Evolutionary conservation across 2,888 invertebrate genomes (phyloP).

Genomic region (Incurvaria masculella): DNA sequence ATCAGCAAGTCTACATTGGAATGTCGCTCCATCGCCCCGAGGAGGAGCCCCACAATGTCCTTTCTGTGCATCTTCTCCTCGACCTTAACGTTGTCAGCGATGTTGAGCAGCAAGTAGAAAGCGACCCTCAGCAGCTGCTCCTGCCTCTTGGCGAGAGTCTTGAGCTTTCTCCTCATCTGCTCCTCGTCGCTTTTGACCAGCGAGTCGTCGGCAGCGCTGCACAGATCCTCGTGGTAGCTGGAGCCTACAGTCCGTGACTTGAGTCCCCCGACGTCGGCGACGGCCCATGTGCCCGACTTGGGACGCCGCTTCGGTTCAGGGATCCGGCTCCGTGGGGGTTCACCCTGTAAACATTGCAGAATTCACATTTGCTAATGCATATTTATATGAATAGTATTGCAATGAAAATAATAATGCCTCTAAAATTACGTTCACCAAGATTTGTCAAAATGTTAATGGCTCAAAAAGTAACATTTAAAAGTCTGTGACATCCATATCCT

Average conservation of each 20-base stretch:
- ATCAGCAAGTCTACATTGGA: slow-evolving; percentile 83
- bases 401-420: too few species aligned
- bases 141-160: slow-evolving; percentile 85
- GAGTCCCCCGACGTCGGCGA: slow-evolving; percentile 50
- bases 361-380: too few species aligned
- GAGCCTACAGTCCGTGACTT: slow-evolving; percentile 62
- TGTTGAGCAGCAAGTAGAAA: slow-evolving; percentile 89
- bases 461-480: not conserved
- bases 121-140: slow-evolving; percentile 89
- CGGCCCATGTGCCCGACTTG: slow-evolving; percentile 73
- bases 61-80: slow-evolving; percentile 98
- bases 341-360: too few species aligned
- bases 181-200: slow-evolving; percentile 66
- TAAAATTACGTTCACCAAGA: too few species aligned
- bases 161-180: slow-evolving; percentile 71
- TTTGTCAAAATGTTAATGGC: too few species aligned
- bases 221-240: slow-evolving; percentile 66
- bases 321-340: slow-evolving; percentile 66
- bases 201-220: slow-evolving; percentile 46
- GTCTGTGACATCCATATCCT: not conserved
- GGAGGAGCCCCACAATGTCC: slow-evolving; percentile 82
- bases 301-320: slow-evolving; percentile 71
- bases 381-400: too few species aligned
- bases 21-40: slow-evolving; percentile 85
- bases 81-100: slow-evolving; percentile 92